phyloP scores from a whole-genome alignment of 2,888 invertebrate genomes.

The Ophonus ardosiacus region DNA sequence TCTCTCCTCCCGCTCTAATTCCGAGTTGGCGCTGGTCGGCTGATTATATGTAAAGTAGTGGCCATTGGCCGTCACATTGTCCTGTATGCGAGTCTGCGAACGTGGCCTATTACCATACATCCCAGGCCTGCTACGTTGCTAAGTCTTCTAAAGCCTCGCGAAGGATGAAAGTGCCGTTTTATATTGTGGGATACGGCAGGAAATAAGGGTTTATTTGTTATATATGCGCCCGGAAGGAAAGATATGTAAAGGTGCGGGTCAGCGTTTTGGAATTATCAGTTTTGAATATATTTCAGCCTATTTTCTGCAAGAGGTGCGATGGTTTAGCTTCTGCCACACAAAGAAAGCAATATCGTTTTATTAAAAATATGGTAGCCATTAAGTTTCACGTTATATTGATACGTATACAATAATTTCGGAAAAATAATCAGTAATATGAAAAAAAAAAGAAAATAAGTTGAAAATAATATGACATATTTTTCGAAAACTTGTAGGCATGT shows the following conservation, averaged over 20 bases:
- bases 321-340: neutral
- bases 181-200: neutral
- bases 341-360: neutral
- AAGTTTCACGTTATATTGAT: too few species aligned
- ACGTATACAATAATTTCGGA: too few species aligned
- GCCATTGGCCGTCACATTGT: conserved; percentile 44
- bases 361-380: too few species aligned
- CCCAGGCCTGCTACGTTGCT: neutral
- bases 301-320: neutral
- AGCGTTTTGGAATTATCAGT: conserved; percentile 40
- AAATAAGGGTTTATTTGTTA: conserved; percentile 41
- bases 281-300: conserved; percentile 13
- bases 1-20: conserved; percentile 13
- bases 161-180: conserved; percentile 13
- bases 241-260: conserved; percentile 12
- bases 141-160: neutral
- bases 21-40: conserved; percentile 1
- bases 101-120: conserved; percentile 43
- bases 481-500: too few species aligned
- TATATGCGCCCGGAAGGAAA: conserved; percentile 37
- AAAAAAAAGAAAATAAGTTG: too few species aligned
- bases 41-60: conserved; percentile 48
- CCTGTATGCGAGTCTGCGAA: neutral
- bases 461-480: too few species aligned
- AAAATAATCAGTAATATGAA: too few species aligned